A percentile compares a stretch with the other conserved stretches of the same genome.
phyloP scores from a whole-genome alignment of 2,888 invertebrate genomes.

The Calameuta filiformis region DNA sequence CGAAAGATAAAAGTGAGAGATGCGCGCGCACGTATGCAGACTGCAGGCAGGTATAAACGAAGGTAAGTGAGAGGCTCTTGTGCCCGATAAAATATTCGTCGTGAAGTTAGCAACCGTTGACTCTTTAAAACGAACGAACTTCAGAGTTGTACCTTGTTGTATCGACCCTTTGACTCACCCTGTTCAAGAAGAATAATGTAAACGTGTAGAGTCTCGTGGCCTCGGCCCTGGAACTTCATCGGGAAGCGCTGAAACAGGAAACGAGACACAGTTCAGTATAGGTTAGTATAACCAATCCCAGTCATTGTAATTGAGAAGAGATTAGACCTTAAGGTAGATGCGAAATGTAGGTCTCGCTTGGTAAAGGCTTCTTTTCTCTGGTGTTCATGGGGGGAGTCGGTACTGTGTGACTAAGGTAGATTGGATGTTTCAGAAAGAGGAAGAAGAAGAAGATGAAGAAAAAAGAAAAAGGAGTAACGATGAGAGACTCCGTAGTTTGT shows the following conservation, averaged over 20 bases:
- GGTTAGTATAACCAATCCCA: not conserved
- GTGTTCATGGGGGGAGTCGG: not conserved
- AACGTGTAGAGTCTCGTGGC: not conserved
- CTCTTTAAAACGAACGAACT: not conserved
- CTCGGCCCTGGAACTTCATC: not conserved
- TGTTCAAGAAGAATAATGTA: not conserved
- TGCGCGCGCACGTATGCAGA: not conserved
- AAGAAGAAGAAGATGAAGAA: not conserved
- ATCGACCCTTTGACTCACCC: not conserved
- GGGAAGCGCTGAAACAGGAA: conserved; percentile 4
- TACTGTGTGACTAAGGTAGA: not conserved
- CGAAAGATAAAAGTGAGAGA: not conserved
- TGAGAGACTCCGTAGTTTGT: not conserved
- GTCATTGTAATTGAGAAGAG: not conserved
- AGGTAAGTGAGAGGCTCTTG: no score
- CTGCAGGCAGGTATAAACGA: not conserved
- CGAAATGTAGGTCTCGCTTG: not conserved
- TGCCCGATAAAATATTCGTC: not conserved
- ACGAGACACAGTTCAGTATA: not conserved
- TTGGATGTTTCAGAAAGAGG: conserved; percentile 7
- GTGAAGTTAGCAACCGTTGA: not conserved
- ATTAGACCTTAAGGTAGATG: not conserved
- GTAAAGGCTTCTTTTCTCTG: not conserved
- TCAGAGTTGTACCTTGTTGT: not conserved
- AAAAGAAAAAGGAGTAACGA: conserved; percentile 4